Evolutionary conservation across 2,113 vertebrate species (phyloP).

Genomic region (Syrrhaptes paradoxus): DNA sequence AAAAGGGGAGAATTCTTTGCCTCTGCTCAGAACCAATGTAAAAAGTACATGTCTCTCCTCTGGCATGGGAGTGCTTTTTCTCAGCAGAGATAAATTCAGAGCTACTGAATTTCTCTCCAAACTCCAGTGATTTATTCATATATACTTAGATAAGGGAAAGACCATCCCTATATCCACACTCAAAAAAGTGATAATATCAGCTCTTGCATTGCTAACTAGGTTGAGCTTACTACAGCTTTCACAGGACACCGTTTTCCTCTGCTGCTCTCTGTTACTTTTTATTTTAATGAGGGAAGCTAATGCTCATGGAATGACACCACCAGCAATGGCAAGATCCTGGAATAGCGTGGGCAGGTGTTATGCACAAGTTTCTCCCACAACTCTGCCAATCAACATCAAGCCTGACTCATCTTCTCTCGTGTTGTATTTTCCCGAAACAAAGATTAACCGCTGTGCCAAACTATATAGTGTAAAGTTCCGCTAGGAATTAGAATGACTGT

Average conservation of each 20-base stretch:
- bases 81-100: not conserved
- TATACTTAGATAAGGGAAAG: not conserved
- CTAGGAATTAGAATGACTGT: not conserved
- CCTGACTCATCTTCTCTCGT: slow-evolving; percentile 25
- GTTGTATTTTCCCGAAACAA: not conserved
- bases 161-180: not conserved
- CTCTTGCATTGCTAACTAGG: not conserved
- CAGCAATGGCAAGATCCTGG: not conserved
- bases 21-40: not conserved
- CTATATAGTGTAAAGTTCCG: not conserved
- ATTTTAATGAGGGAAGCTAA: not conserved
- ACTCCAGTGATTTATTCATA: not conserved
- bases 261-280: not conserved
- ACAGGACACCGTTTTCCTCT: not conserved
- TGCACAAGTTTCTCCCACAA: not conserved
- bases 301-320: not conserved
- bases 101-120: not conserved
- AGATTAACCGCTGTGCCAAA: not conserved
- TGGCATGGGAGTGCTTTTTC: not conserved
- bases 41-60: not conserved
- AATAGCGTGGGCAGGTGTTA: slow-evolving; percentile 44
- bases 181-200: not conserved
- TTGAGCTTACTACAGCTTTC: not conserved
- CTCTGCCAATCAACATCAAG: slow-evolving; percentile 21
- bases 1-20: not conserved